Evolutionary conservation across 2,888 invertebrate species (phyloP), one percentile per base, ranked within the genome.

Genomic region (Pollenia griseotomentosa): DNA sequence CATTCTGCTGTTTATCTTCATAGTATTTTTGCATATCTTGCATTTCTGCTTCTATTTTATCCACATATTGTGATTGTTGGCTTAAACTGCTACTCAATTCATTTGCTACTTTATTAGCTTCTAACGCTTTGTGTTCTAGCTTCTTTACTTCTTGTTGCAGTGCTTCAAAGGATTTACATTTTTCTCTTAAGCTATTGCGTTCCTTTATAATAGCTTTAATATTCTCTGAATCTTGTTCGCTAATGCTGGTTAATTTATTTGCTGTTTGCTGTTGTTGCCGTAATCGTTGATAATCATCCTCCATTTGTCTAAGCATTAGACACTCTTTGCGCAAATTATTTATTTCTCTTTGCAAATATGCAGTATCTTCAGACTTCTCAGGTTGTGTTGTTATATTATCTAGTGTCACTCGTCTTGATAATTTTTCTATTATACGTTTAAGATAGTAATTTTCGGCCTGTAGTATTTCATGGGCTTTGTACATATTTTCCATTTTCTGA

Each of bases 381-480:
- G 90, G 91, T 10, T 91, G 90, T 3, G 89, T 53, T 16, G 63
- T 59, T 12, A 92, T 88, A 46, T 53, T 83, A 2, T 90, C 89
- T 79, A 90, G 48, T 2, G 77, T 84, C 7, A 88, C 83, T 8
- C 91, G 90, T 4, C 74, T 82, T 0, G 90, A 88, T 16, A 91
- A 88, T 61, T 93, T 93, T 14, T 92, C 93, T 46, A 92, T 88
- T 11, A 92, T 83, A 10, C 90, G 88, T 77, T 90, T 90, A 0
- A 92, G 86, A 51, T 90, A 90, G 0, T 83, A 89, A 88, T 92
- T 92, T 84, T 92, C 91, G 10, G 91, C 90, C 68, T 91, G 89
- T 4, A 91, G 71, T n/a, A 91, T 88, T 42, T 92, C 91, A 63
- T 90, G 89, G 0, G 90, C 89, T 65, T 90, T 91, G 84, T 89